phyloP scores from a whole-genome alignment of 37 sponge, comb jelly and placozoan species.

The Mnemiopsis leidyi region DNA sequence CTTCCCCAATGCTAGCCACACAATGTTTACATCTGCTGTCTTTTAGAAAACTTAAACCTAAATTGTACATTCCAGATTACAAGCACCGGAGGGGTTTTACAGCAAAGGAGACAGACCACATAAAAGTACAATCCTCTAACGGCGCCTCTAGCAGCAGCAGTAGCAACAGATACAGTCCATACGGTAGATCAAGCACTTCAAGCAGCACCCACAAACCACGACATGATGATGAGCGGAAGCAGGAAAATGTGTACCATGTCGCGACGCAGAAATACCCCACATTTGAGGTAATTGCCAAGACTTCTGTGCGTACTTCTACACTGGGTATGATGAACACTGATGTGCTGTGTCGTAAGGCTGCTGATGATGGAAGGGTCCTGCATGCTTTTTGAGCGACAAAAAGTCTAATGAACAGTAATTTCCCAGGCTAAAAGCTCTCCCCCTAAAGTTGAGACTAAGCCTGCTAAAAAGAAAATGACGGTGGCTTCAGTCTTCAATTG shows the following conservation, averaged over 20 bases:
- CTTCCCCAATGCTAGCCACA: too few relatives aligned
- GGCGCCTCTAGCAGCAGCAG: neutral
- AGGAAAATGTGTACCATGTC: constrained; percentile 22
- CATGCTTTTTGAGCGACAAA: neutral
- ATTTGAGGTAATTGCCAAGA: constrained; percentile 14
- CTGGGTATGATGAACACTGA: neutral
- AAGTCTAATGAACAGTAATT: constrained; percentile 43
- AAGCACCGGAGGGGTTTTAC: neutral
- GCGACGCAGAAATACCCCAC: constrained; percentile 43
- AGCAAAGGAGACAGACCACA: constrained; percentile 1
- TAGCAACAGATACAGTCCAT: constrained; percentile 1
- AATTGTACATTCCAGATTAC: constrained; percentile 5
- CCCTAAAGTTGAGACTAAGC: neutral
- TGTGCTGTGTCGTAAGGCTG: neutral
- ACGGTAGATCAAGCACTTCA: neutral
- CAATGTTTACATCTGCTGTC: too few relatives aligned
- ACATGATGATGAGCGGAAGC: neutral
- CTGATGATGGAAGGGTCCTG: neutral
- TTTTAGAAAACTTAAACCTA: too few relatives aligned
- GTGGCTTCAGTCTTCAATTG: constrained; percentile 39
- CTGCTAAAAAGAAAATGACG: constrained; percentile 39
- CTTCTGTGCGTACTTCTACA: too few relatives aligned
- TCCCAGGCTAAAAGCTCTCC: constrained; percentile 52
- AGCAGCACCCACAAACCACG: neutral
- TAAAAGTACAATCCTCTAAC: neutral